Evolutionary conservation across 2,113 vertebrate species (phyloP), one percentile per base, ranked within the genome.

Genomic region (Channa maculata): DNA sequence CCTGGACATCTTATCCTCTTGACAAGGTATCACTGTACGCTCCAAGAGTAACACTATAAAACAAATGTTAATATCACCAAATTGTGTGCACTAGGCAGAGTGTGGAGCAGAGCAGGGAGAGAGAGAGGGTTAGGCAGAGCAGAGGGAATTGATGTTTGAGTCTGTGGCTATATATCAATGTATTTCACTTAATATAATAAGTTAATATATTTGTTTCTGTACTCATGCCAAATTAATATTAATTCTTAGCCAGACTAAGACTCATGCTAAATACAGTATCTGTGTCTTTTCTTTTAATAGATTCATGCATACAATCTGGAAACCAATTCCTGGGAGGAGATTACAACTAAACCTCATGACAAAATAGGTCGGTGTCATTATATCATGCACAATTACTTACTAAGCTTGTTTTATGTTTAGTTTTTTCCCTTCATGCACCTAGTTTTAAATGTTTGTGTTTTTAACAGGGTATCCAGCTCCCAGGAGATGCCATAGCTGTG

Each of bases 271-370:
- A 51, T 45, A 5, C 36, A 38, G 13, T 61, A 3, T 43, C 50
- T 36, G 1, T 53, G 2, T 48, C 36, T 14, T 10, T 6, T 50
- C 5, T 71, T 38, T 53, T 69, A 41, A 59, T 75, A 99, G 98
- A 97, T 99, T 80, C 97, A 99, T 0, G 97, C 98, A 0, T 99
- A 99, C 92, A 99, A 99, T 89, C 95, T 99, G 70, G 98, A 99
- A 93, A 99, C 97, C 7, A 99, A 99, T 88, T 97, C 96, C 12
- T 99, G 98, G 98, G 98, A 99, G 78, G 97, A 98, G 90, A 98
- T 99, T 33, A 71, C 94, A 69, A 98, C 98, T 0, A 98, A 96
- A 89, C 97, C 97, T 61, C 96, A 99, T 44, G 97, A 97, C 78
- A 97, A 97, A 95, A 95, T 98, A 79, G 98, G 98, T 97, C 86